Base-by-base conservation (phyloP, 2,888 invertebrate species). In the Timandra comae region DNA sequence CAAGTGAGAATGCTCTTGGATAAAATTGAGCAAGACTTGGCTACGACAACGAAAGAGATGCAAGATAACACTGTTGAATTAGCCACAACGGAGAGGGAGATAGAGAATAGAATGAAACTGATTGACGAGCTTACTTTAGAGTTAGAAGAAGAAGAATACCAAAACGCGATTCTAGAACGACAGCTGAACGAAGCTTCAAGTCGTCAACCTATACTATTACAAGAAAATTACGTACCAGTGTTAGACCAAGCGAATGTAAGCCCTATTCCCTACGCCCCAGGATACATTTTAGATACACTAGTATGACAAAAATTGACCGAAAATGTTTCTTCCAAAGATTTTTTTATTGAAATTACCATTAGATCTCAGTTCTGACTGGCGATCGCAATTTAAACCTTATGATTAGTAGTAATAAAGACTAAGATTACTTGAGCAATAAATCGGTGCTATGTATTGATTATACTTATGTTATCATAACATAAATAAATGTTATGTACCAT, bases 71-170 rank as follows among this genome's bases (percentile, higher is more conserved):
- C 86, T 9, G 57, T 66, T 2, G 88, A 88, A 46, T 50, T 89
- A 35, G 68, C 79, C 30, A 73, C 69, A 49, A 77, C 88, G 10
- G 87, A 88, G 39, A 77, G 74, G 39, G 87, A 88, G 46, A 63
- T 89, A 19, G 86, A 88, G 52, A 75, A 70, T 31, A 78, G 88
- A 57, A 70, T 88, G 63, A 80, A 87, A 43, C 46, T 88, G 1
- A 59, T 89, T 5, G 88, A 89, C 31, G 81, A 84, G 35, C 53
- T 89, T 35, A 88, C 86, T 2, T 58, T 82, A 38, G 87, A 89
- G 38, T 63, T 89, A 35, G 84, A 87, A 41, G 80, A 86, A 43
- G 85, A 85, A 35, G 85, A 86, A 43, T 44, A 76, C 35, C 77
- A 88, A 70, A 76, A 87, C 57, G 47, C 87, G 43, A 66, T 76